Base-by-base conservation (phyloP, 2,113 vertebrate genomes). In the Mesocricetus auratus region DNA sequence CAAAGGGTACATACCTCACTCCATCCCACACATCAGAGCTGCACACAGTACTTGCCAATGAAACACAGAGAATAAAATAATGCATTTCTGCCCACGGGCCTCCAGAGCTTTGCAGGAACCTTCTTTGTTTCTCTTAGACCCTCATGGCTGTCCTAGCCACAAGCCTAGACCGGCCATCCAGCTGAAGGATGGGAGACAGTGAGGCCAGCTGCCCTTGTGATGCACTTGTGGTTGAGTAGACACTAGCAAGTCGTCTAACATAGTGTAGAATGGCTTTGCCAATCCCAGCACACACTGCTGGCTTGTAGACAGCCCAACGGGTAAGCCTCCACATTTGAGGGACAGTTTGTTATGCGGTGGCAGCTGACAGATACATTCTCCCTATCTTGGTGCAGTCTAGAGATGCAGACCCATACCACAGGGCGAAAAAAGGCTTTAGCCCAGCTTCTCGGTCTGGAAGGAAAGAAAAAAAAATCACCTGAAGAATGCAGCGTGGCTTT, bases 101-200 rank as follows among this genome's bases (percentile, higher is more conserved):
- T 83, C 79, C 31, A 33, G 77, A 31, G 42, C 0, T 33, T 69
- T 7, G 5, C 4, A 0, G 5, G 5, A 42, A 64, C 74, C 50
- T 42, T 5, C 64, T 29, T 47, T 45, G 53, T 8, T 62, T 74
- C 74, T 79, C 33, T 90, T 29, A 31, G 50, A 60, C 45, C 4
- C 7, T 47, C 60, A 22, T 9, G 13, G 81, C 24, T 16, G 1
- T 26, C 36, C 3, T 2, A 1, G 12, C 56, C 6, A 9, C 4
- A n/a, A n/a, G 78, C 13, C n/a, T 53, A n/a, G 71, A 39, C 17
- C 33, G 42, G 17, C 33, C 42, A 86, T 13, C 17, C 56, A 42
- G 8, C 33, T 60, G 42, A 21, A 74, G 39, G 13, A 16, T 2
- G 8, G 58, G 26, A 36, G 5, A 45, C 45, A 22, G 2, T 2